Base-by-base conservation (phyloP, 2,113 vertebrate genomes). In the Smithornis capensis region DNA sequence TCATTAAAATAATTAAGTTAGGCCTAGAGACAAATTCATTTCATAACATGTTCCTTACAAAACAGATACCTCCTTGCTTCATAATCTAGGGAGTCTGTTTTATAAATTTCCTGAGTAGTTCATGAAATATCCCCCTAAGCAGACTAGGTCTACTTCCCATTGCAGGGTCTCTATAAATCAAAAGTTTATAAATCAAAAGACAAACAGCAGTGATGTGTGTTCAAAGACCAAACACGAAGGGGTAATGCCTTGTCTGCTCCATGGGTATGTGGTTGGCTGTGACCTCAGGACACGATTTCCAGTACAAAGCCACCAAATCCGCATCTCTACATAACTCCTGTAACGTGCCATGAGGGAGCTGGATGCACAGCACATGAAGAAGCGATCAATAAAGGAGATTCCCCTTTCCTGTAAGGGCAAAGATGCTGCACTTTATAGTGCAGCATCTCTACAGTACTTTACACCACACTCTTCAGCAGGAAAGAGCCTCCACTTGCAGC, bases 1-100 rank as follows among this genome's bases (percentile, higher is more conserved):
- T 95, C 88, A 90, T 97, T 96, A 96, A 93, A 96, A 94, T 94
- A 94, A 93, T 95, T 90, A 93, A 94, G 90, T 55, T 75, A 96
- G 90, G 94, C 94, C 94, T 96, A 95, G 83, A 95, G 94, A 96
- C 60, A 95, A 95, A 96, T 93, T 89, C 12, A 91, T 95, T 95
- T 94, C 79, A 35, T 94, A 96, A 92, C 76, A 69, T 23, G 49
- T 53, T 94, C 88, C 90, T 95, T 95, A 88, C 82, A 88, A 93
- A 96, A 95, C 86, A 96, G 96, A 94, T 68, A 94, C 49, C 88
- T 71, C 85, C 83, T 94, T 87, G 77, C 93, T 89, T 82, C 90
- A 89, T 79, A 68, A 95, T 84, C 88, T 35, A 87, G 80, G 73
- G 52, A 94, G 65, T 53, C 79, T 86, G 42, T 73, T 96, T 90